Evolutionary conservation across 2,797 vertebrate genomes (phyloP).

Genomic region (Atherinosoma microstoma): DNA sequence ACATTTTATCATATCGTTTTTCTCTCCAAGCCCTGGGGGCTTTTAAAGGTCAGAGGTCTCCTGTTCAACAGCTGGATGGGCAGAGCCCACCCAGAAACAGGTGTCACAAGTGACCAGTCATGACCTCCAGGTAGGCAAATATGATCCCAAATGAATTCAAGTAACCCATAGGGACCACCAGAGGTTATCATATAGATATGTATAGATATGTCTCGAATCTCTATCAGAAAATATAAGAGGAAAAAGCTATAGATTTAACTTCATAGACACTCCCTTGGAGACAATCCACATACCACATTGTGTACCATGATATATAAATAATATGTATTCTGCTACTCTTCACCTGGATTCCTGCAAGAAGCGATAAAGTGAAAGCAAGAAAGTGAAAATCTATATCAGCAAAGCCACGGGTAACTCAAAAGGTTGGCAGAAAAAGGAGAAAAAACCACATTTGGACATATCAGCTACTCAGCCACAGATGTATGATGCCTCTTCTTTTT

Average conservation of each 20-base stretch:
- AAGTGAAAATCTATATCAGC: constrained; percentile 53
- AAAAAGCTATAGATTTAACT: constrained; percentile 1
- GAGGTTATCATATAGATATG: constrained; percentile 1
- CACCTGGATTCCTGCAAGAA: constrained; percentile 6
- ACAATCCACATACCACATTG: constrained; percentile 34
- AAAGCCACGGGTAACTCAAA: constrained; percentile 55
- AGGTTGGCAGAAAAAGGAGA: constrained; percentile 18
- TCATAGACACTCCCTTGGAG: not conserved
- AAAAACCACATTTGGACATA: constrained; percentile 16
- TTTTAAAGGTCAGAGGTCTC: constrained; percentile 34
- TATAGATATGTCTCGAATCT: constrained; percentile 21
- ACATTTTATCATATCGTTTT: not conserved
- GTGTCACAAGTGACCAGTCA: constrained; percentile 45
- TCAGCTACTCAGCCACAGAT: constrained; percentile 29
- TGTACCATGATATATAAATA: constrained; percentile 36
- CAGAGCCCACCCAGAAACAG: constrained; percentile 47
- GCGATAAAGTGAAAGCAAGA: constrained; percentile 8
- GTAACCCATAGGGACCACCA: not conserved
- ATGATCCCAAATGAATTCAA: constrained; percentile 22
- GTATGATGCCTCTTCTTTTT: constrained; percentile 22
- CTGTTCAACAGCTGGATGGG: constrained; percentile 52
- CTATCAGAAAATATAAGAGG: not conserved
- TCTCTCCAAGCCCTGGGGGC: constrained; percentile 22
- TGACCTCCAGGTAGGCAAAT: constrained; percentile 33
- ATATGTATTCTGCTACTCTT: constrained; percentile 26